These are phyloP conservation scores for Lytechinus pictus DNA, from an alignment of 35 echinoderm and acorn worm genomes.

Conservation along the genomic window DNA sequence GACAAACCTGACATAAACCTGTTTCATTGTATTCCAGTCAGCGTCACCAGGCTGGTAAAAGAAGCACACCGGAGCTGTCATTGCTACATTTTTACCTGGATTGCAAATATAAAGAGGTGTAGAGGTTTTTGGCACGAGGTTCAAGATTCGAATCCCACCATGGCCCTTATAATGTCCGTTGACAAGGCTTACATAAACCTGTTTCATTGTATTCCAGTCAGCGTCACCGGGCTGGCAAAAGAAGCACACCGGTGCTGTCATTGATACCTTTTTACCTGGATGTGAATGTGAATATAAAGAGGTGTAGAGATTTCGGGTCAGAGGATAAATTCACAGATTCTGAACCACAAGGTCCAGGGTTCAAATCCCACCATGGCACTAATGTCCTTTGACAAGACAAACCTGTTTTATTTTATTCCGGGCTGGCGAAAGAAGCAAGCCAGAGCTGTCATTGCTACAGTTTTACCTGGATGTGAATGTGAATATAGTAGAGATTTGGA, in stretches of 20 bases:
- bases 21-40: conserved; percentile 52
- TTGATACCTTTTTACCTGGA: conserved; percentile 52
- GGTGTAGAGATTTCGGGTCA: too few species aligned
- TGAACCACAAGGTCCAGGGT: too few species aligned
- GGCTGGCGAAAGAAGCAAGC: conserved; percentile 49
- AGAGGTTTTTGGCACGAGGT: too few species aligned
- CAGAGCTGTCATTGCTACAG: conserved; percentile 62
- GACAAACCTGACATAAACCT: too few species aligned
- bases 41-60: conserved; percentile 47
- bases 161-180: too few species aligned
- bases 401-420: conserved; percentile 59
- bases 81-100: conserved; percentile 53
- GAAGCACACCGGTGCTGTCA: conserved; percentile 63
- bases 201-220: conserved; percentile 52
- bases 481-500: too few species aligned
- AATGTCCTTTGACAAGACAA: background rate
- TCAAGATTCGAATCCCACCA: too few species aligned
- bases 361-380: too few species aligned
- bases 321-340: too few species aligned
- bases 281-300: too few species aligned
- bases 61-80: conserved; percentile 64
- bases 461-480: conserved; percentile 38
- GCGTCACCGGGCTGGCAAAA: conserved; percentile 47
- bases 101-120: background rate
- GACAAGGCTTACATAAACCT: too few species aligned